Evolutionary conservation across 2,797 vertebrate genomes (phyloP).

Genomic region (Urosaurus nigricauda): DNA sequence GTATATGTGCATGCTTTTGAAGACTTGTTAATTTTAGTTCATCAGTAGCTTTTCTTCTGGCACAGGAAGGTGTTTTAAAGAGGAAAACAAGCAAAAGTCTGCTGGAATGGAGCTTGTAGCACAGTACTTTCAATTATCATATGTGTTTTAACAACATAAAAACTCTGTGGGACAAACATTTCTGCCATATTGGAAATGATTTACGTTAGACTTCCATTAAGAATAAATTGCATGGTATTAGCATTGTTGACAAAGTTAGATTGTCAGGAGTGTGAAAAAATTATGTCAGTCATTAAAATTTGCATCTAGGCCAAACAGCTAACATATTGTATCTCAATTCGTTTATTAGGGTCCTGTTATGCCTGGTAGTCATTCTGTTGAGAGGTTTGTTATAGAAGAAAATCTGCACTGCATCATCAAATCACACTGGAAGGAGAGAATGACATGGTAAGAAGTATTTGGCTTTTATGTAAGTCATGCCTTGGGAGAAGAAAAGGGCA

Average conservation of each 20-base stretch:
- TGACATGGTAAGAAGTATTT: constrained; percentile 87
- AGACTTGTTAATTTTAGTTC: background rate
- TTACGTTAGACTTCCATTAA: background rate
- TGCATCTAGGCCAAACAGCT: background rate
- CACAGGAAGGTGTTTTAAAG: background rate
- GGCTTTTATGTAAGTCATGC: background rate
- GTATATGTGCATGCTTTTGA: background rate
- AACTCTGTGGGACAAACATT: background rate
- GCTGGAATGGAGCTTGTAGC: background rate
- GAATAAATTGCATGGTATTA: background rate
- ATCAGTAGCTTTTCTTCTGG: background rate
- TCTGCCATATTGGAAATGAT: background rate
- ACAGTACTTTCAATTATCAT: background rate
- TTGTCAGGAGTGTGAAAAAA: too few species aligned
- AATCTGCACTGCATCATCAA: constrained; percentile 97
- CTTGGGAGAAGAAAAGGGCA: fast-evolving
- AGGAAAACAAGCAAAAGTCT: background rate
- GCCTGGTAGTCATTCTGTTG: constrained; percentile 97
- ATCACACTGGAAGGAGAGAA: constrained; percentile 97
- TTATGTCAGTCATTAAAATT: background rate
- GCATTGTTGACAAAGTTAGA: background rate
- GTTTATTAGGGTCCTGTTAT: constrained; percentile 93
- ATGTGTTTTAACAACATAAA: background rate
- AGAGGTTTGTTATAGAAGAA: constrained; percentile 97
- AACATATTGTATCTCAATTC: background rate